Conservation (phyloP, 1,140 invertebrate species). For the Scaptodrosophila lebanonensis region DNA sequence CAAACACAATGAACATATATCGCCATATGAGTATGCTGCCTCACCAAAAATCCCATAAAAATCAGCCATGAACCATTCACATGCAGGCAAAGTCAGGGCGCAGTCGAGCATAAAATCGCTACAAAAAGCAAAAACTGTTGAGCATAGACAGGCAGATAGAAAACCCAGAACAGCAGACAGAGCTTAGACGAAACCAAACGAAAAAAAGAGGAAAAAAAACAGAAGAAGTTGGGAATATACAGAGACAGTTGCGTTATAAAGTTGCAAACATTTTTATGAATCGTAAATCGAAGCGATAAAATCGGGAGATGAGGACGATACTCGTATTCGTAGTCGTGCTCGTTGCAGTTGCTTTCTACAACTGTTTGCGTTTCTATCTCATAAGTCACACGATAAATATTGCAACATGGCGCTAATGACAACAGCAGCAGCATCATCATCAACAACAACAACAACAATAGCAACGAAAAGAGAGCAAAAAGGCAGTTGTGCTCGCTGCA, state of each 20-base stretch:
- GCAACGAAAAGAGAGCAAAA: constrained; percentile 3
- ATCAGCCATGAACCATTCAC: constrained; percentile 34
- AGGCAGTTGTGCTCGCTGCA: constrained; percentile 13
- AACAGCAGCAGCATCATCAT: constrained; percentile 14
- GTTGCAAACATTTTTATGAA: constrained; percentile 70
- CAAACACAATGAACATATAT: constrained; percentile 7
- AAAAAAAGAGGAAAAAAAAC: background rate
- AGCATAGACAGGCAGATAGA: constrained; percentile 11
- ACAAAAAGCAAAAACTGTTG: constrained; percentile 24
- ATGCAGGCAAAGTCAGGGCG: constrained; percentile 14
- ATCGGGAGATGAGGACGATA: constrained; percentile 61
- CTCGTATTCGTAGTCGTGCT: background rate
- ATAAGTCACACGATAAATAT: constrained; percentile 71
- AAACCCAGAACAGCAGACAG: background rate
- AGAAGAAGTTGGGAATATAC: constrained; percentile 36
- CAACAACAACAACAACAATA: background rate
- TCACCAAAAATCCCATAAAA: constrained; percentile 68
- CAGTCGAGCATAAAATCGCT: constrained; percentile 61
- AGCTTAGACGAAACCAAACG: background rate
- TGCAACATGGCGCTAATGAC: constrained; percentile 74
- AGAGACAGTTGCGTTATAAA: constrained; percentile 25
- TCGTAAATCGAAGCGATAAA: constrained; percentile 75
- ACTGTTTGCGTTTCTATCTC: constrained; percentile 36
- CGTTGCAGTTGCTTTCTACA: constrained; percentile 2
- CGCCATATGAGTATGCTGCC: constrained; percentile 62